Evolutionary conservation across 2,888 invertebrate genomes (phyloP), one percentile per base, ranked within the genome.

Genomic region (Agrotis segetum): DNA sequence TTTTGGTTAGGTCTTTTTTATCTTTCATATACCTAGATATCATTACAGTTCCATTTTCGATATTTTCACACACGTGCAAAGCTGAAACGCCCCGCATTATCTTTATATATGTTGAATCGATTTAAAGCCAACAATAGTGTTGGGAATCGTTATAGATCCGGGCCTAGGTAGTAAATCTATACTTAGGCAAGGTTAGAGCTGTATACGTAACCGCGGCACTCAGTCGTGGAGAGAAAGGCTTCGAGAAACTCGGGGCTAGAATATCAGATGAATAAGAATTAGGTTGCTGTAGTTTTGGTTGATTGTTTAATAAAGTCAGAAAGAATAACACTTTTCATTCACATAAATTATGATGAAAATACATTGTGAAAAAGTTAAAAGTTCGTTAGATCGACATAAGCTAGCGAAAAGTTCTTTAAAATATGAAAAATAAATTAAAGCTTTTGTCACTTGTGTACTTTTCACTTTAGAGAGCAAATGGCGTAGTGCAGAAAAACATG

Each of bases 81-180:
- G 21, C 9, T 49, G 53, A 49, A 52, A 14, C 14, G n/a, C 16
- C 21, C n/a, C 1, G n/a, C 11, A 62, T 67, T 59, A 62, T 49
- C 24, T 46, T 61, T 55, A 34, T 16, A 34, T 16, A 71, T 29
- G 56, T 47, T 66, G 47, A 64, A 58, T 58, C 56, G 56, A 68
- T 77, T 66, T 47, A 49, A 66, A 71, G 59, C 17, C 58, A 68
- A 68, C 66, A 83, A 71, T 68, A 83, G 65, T 34, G 53, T 64
- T 59, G 47, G 16, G 44, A 74, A 7, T 75, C 21, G 58, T 19
- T 44, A 59, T 13, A 29, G n/a, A 80, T 64, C 40, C 17, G 24
- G 46, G 19, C 46, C 59, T 34, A 58, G 49, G 61, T 46, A 21
- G n/a, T 81, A 49, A 69, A 77, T 68, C 40, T 53, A 66, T 56